Conservation (phyloP, 2,113 vertebrate genomes). For the Caranx ignobilis region DNA sequence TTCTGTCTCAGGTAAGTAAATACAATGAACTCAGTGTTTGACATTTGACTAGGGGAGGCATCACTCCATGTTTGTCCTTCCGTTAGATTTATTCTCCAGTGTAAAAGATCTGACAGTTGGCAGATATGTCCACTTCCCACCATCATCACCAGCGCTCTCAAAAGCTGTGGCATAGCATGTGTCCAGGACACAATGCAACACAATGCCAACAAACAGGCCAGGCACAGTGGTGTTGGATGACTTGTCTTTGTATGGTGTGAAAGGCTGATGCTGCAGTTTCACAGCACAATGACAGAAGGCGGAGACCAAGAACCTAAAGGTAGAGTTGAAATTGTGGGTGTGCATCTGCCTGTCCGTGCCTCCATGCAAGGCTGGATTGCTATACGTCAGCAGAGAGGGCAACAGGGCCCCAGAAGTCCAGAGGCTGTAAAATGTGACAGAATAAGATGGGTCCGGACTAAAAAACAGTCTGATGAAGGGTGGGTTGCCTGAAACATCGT, state of each 20-base stretch:
- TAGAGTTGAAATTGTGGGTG: slow-evolving; percentile 29
- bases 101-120: slow-evolving; percentile 55
- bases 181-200: slow-evolving; percentile 64
- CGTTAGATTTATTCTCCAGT: slow-evolving; percentile 25
- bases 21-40: slow-evolving; percentile 65
- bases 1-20: slow-evolving; percentile 43
- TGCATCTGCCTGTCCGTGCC: slow-evolving; percentile 10
- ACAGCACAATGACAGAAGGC: slow-evolving; percentile 61
- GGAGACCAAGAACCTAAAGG: slow-evolving; percentile 43
- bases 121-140: slow-evolving; percentile 35
- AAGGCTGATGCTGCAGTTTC: slow-evolving; percentile 73
- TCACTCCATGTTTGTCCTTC: slow-evolving; percentile 23
- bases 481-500: no score
- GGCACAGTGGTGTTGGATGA: slow-evolving; percentile 72
- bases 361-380: not conserved
- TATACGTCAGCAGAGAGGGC: not conserved
- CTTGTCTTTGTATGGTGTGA: slow-evolving; percentile 71
- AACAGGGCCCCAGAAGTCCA: not conserved
- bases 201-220: slow-evolving; percentile 58
- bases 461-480: no score
- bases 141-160: slow-evolving; percentile 1
- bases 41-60: slow-evolving; percentile 27
- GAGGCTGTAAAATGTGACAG: not conserved
- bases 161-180: slow-evolving; percentile 53
- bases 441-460: not conserved